A percentile compares a stretch with the other conserved stretches of the same genome.
Evolutionary conservation across 2,113 vertebrate species (phyloP).

Genomic region (Myanophis thanlyinensis): DNA sequence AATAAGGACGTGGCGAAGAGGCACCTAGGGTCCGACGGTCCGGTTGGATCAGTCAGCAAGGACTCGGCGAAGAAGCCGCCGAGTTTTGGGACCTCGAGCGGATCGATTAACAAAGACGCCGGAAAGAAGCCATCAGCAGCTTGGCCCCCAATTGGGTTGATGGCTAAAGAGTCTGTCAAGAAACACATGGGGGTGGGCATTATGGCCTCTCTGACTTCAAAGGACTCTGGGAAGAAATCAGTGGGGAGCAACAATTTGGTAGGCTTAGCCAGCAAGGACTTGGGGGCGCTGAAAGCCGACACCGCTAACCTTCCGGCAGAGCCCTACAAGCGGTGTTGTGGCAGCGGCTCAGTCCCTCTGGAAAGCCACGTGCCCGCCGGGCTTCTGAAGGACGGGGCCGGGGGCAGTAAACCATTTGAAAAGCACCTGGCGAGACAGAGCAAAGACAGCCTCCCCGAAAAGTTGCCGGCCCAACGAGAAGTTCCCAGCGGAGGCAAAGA

Average conservation of each 20-base stretch:
- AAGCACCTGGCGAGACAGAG: slow-evolving; percentile 67
- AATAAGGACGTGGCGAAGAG: slow-evolving; percentile 65
- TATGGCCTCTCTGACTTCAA: slow-evolving; percentile 61
- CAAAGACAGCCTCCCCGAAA: slow-evolving; percentile 73
- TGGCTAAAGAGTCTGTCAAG: slow-evolving; percentile 60
- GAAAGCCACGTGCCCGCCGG: slow-evolving; percentile 66
- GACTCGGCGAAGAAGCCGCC: slow-evolving; percentile 57
- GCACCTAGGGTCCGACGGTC: slow-evolving; percentile 49
- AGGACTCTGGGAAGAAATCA: slow-evolving; percentile 73
- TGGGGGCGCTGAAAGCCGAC: slow-evolving; percentile 65
- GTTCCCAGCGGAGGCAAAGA: slow-evolving; percentile 68
- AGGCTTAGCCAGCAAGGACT: slow-evolving; percentile 64
- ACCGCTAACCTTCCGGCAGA: slow-evolving; percentile 60
- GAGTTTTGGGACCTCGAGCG: slow-evolving; percentile 56
- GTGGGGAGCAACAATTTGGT: slow-evolving; percentile 54
- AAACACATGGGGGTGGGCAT: slow-evolving; percentile 55
- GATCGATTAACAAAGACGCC: slow-evolving; percentile 58
- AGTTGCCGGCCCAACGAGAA: slow-evolving; percentile 72
- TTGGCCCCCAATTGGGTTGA: slow-evolving; percentile 50
- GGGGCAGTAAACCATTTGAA: slow-evolving; percentile 67
- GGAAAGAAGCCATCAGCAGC: slow-evolving; percentile 56
- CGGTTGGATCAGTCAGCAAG: slow-evolving; percentile 56
- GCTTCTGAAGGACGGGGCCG: slow-evolving; percentile 63
- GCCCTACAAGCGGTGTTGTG: slow-evolving; percentile 67
- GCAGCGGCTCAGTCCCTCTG: slow-evolving; percentile 54